A percentile compares a stretch with the other conserved stretches of the same genome.
These are phyloP conservation scores for Aleadryas rufinucha DNA, from an alignment of 2,113 vertebrate genomes.

Conservation along the genomic window DNA sequence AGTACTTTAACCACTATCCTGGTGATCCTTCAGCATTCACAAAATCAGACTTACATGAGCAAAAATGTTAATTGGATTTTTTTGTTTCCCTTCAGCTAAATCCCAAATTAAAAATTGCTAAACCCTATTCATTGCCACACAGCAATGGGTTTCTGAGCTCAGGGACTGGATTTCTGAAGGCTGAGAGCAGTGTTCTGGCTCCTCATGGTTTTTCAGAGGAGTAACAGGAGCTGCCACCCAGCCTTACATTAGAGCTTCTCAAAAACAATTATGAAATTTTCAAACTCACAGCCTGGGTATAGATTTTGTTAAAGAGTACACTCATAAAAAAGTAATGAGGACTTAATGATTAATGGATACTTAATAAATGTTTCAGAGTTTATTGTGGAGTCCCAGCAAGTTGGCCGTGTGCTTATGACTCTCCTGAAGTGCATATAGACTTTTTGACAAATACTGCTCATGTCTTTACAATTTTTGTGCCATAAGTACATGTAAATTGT, in stretches of 20 bases:
- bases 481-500: not conserved
- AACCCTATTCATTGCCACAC: not conserved
- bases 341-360: constrained; percentile 55
- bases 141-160: not conserved
- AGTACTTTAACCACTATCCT: not conserved
- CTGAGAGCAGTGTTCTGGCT: not conserved
- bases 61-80: constrained; percentile 15
- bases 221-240: not conserved
- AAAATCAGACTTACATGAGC: constrained; percentile 17
- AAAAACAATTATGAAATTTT: constrained; percentile 30
- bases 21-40: not conserved
- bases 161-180: not conserved
- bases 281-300: not conserved
- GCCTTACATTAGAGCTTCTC: not conserved
- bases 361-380: constrained; percentile 54
- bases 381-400: constrained; percentile 1
- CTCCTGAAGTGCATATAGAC: not conserved
- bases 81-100: constrained; percentile 17
- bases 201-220: not conserved
- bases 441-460: not conserved
- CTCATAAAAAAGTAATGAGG: constrained; percentile 11
- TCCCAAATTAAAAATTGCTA: constrained; percentile 25
- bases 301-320: constrained; percentile 20
- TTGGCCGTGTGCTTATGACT: not conserved
- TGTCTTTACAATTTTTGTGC: not conserved